Base-by-base conservation (phyloP, 2,113 vertebrate genomes). In the Suncus etruscus region DNA sequence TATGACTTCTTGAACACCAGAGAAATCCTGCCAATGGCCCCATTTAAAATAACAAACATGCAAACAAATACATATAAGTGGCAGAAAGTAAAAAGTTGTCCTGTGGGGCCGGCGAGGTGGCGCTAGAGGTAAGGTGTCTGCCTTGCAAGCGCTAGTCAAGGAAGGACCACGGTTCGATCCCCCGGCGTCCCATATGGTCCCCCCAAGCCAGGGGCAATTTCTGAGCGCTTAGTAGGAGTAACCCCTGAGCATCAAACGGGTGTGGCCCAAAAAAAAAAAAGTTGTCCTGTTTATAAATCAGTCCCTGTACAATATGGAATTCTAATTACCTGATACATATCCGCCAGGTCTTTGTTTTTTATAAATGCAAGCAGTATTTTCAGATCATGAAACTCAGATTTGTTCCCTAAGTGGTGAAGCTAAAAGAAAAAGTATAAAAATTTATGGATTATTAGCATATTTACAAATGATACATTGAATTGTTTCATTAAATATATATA, bases 331-430 rank as follows among this genome's bases (percentile, higher is more conserved):
- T 98, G 90, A 47, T 97, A 96, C 93, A 98, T 98, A 90, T 98
- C 98, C 94, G 97, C 73, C 70, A 99, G 93, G 93, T 99, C 99
- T 93, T 39, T 96, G 39, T 98, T 96, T 94, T 96, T 98, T 97
- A 99, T 97, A 94, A 99, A 98, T 39, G 97, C 98, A 97, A 99
- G 51, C 68, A 98, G 97, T 96, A 99, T 98, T 32, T 97, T 97
- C 74, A 99, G 89, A 91, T 98, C 97, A 79, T 94, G 82, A 93
- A 98, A 98, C 87, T 97, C 98, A 1, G 98, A 98, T 83, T 96
- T 96, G 95, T 99, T 99, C 80, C 97, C 97, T 83, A 96, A 96
- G 54, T 98, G 98, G 91, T 91, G 88, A 92, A 92, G 76, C 99
- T 99, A 91, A 94, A 97, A 96, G 91, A 95, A 74, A 95, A 88